Base-by-base conservation (phyloP, 2,113 vertebrate species). In the Hippoglossus stenolepis region DNA sequence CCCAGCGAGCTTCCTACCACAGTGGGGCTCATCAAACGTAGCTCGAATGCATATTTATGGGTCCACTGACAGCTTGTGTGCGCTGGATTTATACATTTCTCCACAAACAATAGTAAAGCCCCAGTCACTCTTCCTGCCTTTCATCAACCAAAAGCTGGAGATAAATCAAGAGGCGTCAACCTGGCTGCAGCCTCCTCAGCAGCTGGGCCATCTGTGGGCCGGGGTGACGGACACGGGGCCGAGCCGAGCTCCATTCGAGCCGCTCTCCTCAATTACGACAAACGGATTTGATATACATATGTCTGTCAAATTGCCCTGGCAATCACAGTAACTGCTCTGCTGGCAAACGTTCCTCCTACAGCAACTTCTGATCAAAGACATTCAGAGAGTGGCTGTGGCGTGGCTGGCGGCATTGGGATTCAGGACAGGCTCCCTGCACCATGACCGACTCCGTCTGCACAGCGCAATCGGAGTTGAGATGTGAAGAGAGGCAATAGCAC, bases 41-140 rank as follows among this genome's bases (percentile, higher is more conserved):
- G 70, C 66, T 80, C 70, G 84, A 80, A 88, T 91, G 85, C 90
- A 92, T 91, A 90, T 91, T 92, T 90, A 92, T 91, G 31, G 81
- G 77, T 60, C 61, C 45, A 4, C 49, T 82, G 86, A 88, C 90
- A 88, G 87, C 84, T 77, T 59, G 10, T 79, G 80, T 73, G 53
- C 14, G 4, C 70, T 75, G 65, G 88, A 91, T 92, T 90, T 88
- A 91, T 88, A 77, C 64, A 82, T 90, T 31, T 85, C 82, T 78
- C 66, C 8, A 80, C 72, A 93, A 92, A 92, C 92, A 92, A 90
- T 87, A 75, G 89, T 86, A 74, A 87, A 90, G 75, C 79, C 80
- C 71, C 66, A 54, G 70, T 90, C 79, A 62, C 70, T 83, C 75
- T 75, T 69, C 74, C 47, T 74, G 64, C 64, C 64, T 85, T 82